phyloP scores from a whole-genome alignment of 1,140 invertebrate genomes.

The Sinonovacula constricta region DNA sequence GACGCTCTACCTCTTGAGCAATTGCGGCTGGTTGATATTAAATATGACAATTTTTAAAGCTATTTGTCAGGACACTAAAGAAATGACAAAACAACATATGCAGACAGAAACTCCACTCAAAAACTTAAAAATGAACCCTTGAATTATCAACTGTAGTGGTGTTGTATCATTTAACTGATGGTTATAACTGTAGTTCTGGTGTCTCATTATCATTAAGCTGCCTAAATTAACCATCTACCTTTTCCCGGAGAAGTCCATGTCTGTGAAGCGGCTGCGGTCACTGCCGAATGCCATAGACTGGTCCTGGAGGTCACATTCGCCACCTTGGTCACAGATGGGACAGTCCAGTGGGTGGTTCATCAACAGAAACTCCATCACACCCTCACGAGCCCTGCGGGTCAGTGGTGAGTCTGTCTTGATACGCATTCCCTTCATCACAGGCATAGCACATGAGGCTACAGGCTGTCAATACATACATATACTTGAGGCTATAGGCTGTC shows the following conservation, averaged over 20 bases:
- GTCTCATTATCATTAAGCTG: too few relatives aligned
- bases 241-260: conserved; percentile 96
- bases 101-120: too few relatives aligned
- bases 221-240: conserved; percentile 80
- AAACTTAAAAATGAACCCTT: too few relatives aligned
- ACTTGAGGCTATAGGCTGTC: conserved; percentile 85
- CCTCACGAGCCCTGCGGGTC: conserved; percentile 92
- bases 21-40: too few relatives aligned
- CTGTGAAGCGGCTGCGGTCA: conserved; percentile 95
- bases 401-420: conserved; percentile 99
- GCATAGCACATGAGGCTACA: conserved; percentile 99
- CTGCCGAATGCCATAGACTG: conserved; percentile 99
- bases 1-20: too few relatives aligned
- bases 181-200: too few relatives aligned
- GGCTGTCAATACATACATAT: conserved; percentile 90
- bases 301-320: conserved; percentile 95
- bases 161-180: too few relatives aligned
- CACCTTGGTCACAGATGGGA: conserved; percentile 99
- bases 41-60: too few relatives aligned
- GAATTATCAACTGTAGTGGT: too few relatives aligned
- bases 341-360: conserved; percentile 99
- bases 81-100: too few relatives aligned
- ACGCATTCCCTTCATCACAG: conserved; percentile 98
- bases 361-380: conserved; percentile 91
- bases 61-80: too few relatives aligned